Conservation (phyloP, 35 echinoderm and acorn worm species). For the Amphiura filiformis region DNA sequence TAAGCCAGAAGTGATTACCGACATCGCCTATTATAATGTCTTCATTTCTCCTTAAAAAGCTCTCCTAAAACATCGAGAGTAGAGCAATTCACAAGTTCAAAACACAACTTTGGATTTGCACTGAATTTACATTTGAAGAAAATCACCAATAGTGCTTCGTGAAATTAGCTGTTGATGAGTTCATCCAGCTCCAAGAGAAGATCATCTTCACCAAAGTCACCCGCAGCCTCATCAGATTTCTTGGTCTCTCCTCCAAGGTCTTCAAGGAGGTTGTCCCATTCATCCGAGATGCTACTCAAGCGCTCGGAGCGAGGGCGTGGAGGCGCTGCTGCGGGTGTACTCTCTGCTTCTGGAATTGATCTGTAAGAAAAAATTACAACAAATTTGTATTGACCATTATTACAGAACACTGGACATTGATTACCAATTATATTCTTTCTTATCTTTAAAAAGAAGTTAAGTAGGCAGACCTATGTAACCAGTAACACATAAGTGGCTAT, state of each 20-base stretch:
- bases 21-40: too few relatives aligned
- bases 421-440: too few relatives aligned
- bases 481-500: too few relatives aligned
- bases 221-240: neutral
- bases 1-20: too few relatives aligned
- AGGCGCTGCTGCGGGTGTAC: neutral
- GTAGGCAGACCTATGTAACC: too few relatives aligned
- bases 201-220: neutral
- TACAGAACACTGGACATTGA: neutral
- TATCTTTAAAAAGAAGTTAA: too few relatives aligned
- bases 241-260: neutral
- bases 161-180: neutral
- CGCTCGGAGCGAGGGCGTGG: neutral
- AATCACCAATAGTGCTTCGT: too few relatives aligned
- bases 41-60: too few relatives aligned
- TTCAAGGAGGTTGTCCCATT: neutral
- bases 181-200: neutral
- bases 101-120: too few relatives aligned
- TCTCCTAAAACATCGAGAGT: too few relatives aligned
- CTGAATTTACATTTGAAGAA: too few relatives aligned
- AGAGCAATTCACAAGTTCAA: too few relatives aligned
- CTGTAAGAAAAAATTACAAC: neutral
- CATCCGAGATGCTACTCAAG: neutral
- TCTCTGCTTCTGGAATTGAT: neutral
- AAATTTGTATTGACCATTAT: neutral